These are phyloP conservation scores for Sesia bembeciformis DNA, from an alignment of 2,888 invertebrate genomes.

Conservation along the genomic window DNA sequence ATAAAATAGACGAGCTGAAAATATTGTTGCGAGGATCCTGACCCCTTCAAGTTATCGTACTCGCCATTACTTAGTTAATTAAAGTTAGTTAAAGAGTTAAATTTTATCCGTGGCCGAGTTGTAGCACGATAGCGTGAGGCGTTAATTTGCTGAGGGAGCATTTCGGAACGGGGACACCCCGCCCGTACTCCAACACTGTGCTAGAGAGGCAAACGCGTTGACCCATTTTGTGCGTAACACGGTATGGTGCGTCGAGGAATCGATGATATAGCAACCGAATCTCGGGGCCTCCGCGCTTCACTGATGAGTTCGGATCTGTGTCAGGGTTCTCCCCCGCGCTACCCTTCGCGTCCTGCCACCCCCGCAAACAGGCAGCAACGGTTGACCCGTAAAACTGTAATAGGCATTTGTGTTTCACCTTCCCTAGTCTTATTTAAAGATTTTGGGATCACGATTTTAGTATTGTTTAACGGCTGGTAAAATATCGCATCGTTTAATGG, in stretches of 20 bases:
- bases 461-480: neutral
- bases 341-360: constrained; percentile 48
- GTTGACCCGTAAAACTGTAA: constrained; percentile 59
- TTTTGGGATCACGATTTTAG: constrained; percentile 34
- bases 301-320: constrained; percentile 69
- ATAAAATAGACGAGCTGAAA: too few species aligned
- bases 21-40: too few species aligned
- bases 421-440: constrained; percentile 44
- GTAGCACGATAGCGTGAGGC: constrained; percentile 34
- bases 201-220: constrained; percentile 45
- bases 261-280: constrained; percentile 66
- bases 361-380: constrained; percentile 27
- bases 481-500: too few species aligned
- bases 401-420: constrained; percentile 53
- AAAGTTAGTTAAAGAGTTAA: constrained; percentile 1
- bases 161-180: constrained; percentile 60
- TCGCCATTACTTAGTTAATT: neutral
- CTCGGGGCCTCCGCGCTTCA: constrained; percentile 58
- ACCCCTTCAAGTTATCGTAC: too few species aligned
- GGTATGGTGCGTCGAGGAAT: constrained; percentile 55
- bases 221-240: constrained; percentile 65
- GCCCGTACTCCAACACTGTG: constrained; percentile 41
- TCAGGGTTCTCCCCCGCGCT: constrained; percentile 63
- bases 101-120: constrained; percentile 33
- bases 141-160: constrained; percentile 59